Evolutionary conservation across 30 jellyfish, hydroid and myxozoan genomes (phyloP).

Genomic region (Aurelia aurita complex sp. Pacific): DNA sequence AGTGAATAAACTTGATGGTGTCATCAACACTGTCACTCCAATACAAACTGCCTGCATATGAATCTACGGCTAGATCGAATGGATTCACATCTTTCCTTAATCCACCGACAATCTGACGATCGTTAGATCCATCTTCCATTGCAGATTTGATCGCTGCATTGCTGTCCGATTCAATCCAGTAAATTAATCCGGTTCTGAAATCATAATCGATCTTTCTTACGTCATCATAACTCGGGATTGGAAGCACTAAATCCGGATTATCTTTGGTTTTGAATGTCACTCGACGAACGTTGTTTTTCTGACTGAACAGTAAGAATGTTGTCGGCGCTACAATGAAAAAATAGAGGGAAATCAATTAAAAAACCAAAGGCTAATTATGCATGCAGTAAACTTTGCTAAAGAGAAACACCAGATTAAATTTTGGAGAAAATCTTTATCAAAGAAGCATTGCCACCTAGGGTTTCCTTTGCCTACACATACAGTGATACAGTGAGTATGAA

Average conservation of each 20-base stretch:
- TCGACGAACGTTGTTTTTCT: conserved; percentile 64
- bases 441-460: no score
- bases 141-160: conserved; percentile 45
- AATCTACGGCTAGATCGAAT: conserved; percentile 87
- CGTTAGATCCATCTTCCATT: conserved; percentile 62
- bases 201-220: conserved; percentile 74
- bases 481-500: no score
- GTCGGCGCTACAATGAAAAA: conserved; percentile 44
- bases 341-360: not conserved
- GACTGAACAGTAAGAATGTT: conserved; percentile 64
- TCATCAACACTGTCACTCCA: conserved; percentile 83
- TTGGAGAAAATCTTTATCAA: no score
- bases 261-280: conserved; percentile 43
- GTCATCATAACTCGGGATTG: conserved; percentile 59
- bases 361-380: not conserved
- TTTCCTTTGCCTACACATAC: no score
- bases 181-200: conserved; percentile 67
- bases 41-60: conserved; percentile 79
- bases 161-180: conserved; percentile 79
- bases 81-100: conserved; percentile 28
- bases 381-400: no score
- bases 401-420: no score
- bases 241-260: conserved; percentile 85
- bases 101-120: conserved; percentile 25
- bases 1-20: conserved; percentile 68